Conservation (phyloP, 2,113 vertebrate genomes). For the Phrynocephalus versicolor region DNA sequence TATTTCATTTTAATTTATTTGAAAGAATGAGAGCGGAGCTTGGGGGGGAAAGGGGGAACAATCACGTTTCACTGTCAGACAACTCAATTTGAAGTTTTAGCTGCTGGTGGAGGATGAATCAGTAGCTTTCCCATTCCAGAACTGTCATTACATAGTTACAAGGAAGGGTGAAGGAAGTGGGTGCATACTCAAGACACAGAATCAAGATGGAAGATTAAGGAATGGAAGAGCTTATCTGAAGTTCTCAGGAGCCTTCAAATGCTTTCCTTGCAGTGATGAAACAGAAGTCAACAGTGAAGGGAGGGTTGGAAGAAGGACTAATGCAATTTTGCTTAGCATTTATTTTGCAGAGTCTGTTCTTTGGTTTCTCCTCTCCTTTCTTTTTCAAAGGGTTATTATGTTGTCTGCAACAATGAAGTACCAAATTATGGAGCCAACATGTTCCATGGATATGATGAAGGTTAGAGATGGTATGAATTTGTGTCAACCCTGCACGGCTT, state of each 20-base stretch:
- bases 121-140: not conserved
- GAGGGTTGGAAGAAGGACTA: constrained; percentile 16
- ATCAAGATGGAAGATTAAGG: constrained; percentile 4
- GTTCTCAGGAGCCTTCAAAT: not conserved
- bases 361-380: not conserved
- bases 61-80: constrained; percentile 7
- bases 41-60: not conserved
- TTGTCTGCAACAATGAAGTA: not conserved
- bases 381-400: not conserved
- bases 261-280: not conserved
- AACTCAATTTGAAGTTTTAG: not conserved
- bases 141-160: constrained; percentile 16
- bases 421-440: too few relatives aligned
- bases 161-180: not conserved
- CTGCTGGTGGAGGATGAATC: accelerated
- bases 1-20: constrained; percentile 42
- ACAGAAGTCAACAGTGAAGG: not conserved
- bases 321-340: not conserved
- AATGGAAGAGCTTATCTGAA: not conserved
- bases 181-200: constrained; percentile 5
- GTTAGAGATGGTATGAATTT: too few relatives aligned
- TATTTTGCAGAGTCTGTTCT: constrained; percentile 27
- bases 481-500: too few relatives aligned
- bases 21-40: not conserved
- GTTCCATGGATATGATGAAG: too few relatives aligned